phyloP scores from a whole-genome alignment of 2,113 vertebrate species.

The Lutjanus erythropterus region DNA sequence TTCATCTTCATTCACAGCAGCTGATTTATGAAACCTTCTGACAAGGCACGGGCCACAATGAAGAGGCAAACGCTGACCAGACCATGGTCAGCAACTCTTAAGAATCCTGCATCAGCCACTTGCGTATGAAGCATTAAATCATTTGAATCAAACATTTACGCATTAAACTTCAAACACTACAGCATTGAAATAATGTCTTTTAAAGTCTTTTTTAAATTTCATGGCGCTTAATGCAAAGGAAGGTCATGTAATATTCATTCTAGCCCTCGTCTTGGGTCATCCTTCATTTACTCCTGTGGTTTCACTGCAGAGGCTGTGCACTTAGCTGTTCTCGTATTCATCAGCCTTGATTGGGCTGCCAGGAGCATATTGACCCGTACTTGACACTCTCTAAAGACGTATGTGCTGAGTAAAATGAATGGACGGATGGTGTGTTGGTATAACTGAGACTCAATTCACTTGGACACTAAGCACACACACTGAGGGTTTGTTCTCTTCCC shows the following conservation, averaged over 20 bases:
- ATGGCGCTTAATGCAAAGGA: slow-evolving; percentile 28
- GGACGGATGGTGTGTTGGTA: slow-evolving; percentile 30
- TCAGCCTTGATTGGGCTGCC: slow-evolving; percentile 76
- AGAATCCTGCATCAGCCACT: neutral
- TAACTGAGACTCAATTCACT: slow-evolving; percentile 58
- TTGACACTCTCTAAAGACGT: slow-evolving; percentile 68
- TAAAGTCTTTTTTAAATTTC: neutral
- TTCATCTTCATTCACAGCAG: neutral
- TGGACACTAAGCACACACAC: slow-evolving; percentile 44
- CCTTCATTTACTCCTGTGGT: slow-evolving; percentile 37
- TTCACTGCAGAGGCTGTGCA: slow-evolving; percentile 26
- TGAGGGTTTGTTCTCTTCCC: slow-evolving; percentile 21
- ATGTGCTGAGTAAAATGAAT: slow-evolving; percentile 59
- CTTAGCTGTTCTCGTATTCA: slow-evolving; percentile 57
- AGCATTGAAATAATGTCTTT: neutral
- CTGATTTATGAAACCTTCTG: neutral
- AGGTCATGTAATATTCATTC: slow-evolving; percentile 52
- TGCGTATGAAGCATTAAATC: neutral
- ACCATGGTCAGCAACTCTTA: slow-evolving; percentile 12
- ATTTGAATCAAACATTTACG: neutral
- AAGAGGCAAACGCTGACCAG: neutral
- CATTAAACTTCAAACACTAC: slow-evolving; percentile 18
- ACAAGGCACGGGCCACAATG: neutral
- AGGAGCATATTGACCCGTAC: slow-evolving; percentile 70
- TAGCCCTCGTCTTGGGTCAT: slow-evolving; percentile 6